Evolutionary conservation across 2,797 vertebrate species (phyloP).

Genomic region (Tympanoctomys barrerae): DNA sequence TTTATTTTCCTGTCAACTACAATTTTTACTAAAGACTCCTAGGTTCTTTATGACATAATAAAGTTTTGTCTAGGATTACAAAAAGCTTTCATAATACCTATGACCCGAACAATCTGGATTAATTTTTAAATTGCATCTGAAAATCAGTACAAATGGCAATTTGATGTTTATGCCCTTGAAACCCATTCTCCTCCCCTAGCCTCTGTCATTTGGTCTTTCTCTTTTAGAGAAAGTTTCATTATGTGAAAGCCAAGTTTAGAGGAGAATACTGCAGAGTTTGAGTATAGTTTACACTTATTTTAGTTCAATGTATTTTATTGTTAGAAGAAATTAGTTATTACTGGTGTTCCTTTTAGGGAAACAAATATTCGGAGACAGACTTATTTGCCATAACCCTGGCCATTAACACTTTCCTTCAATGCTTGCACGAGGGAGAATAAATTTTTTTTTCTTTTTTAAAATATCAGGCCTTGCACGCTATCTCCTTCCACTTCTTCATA

Average conservation of each 20-base stretch:
- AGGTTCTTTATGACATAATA: constrained; percentile 72
- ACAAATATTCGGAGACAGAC: neutral
- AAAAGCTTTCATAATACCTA: constrained; percentile 79
- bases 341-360: neutral
- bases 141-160: constrained; percentile 79
- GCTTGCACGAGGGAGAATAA: neutral
- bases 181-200: constrained; percentile 6
- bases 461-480: neutral
- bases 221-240: constrained; percentile 58
- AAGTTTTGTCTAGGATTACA: constrained; percentile 75
- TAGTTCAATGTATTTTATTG: constrained; percentile 27
- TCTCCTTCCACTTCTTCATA: neutral
- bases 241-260: constrained; percentile 52
- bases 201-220: constrained; percentile 4
- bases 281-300: constrained; percentile 49
- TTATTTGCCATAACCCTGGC: neutral
- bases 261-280: neutral
- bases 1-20: constrained; percentile 78
- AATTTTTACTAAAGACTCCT: constrained; percentile 75
- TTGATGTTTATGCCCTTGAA: constrained; percentile 68
- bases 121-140: constrained; percentile 80
- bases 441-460: neutral
- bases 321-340: constrained; percentile 27
- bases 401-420: neutral
- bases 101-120: constrained; percentile 71